Conservation (phyloP, 1,140 invertebrate species). For the Tetramorium alpestre region DNA sequence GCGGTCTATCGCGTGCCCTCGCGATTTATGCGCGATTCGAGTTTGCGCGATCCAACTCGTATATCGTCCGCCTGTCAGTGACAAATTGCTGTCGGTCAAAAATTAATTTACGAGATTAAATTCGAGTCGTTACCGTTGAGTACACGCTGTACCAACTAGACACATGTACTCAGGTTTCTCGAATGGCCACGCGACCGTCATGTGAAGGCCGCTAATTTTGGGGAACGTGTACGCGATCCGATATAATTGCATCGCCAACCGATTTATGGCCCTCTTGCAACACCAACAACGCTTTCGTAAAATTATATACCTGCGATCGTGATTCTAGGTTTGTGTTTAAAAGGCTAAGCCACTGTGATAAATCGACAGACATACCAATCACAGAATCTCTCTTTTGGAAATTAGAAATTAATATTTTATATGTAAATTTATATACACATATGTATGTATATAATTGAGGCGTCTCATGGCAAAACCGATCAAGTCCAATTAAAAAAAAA, state of each 20-base stretch:
- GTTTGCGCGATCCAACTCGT: neutral
- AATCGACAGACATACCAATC: neutral
- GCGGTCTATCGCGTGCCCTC: too few species aligned
- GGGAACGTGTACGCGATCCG: neutral
- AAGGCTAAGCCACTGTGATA: neutral
- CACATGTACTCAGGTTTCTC: neutral
- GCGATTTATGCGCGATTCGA: slow-evolving; percentile 14
- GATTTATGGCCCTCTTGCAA: slow-evolving; percentile 3
- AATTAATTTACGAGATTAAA: slow-evolving; percentile 46
- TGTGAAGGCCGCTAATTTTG: slow-evolving; percentile 4
- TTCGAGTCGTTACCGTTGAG: neutral
- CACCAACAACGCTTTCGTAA: neutral
- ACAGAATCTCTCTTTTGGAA: neutral
- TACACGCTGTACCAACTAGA: neutral
- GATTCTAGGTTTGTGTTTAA: neutral
- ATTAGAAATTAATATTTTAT: neutral
- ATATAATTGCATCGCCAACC: slow-evolving; percentile 12
- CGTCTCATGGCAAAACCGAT: too few species aligned
- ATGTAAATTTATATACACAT: neutral
- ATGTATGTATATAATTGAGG: too few species aligned
- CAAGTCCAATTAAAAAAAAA: too few species aligned
- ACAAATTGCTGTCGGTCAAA: slow-evolving; percentile 27
- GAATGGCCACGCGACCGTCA: slow-evolving; percentile 10
- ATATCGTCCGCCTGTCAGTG: slow-evolving; percentile 39
- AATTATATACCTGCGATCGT: neutral